Base-by-base conservation (phyloP, 2,797 vertebrate species). In the Morus bassanus region DNA sequence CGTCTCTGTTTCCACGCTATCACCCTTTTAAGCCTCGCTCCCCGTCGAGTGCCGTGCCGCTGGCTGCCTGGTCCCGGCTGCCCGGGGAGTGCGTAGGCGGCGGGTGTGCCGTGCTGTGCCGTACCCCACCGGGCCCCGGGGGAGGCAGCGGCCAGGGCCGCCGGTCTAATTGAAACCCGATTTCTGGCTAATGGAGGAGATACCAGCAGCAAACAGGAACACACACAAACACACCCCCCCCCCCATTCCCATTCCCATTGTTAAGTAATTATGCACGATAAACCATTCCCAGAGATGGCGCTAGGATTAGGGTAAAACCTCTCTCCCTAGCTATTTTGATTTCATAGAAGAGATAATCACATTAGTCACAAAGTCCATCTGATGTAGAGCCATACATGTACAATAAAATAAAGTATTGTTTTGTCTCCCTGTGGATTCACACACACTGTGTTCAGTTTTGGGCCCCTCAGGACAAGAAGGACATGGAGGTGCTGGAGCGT, bases 141-240 rank as follows among this genome's bases (percentile, higher is more conserved):
- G 98, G 98, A 98, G 98, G 97, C 98, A 97, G 98, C 98, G 97
- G 97, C 97, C 98, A 97, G 85, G 98, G 98, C 98, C 98, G 98
- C 98, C 98, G 97, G 92, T 96, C 98, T 99, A 99, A 99, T 99
- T 99, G 99, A 98, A 45, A 45, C 63, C 45, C 15, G 4, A 0
- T 3, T 5, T 9, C 46, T 11, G 72, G 72, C n/a, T 28, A 5
- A 2, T 8, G 67, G 54, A 43, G 33, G 54, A 31, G 77, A 13
- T 6, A 4, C 4, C n/a, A 3, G 54, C 18, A 31, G 74, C 33
- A 21, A 65, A 13, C 41, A 24, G 80, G 72, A 45, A 18, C 43
- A 45, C 43, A 43, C 41, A 43, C 41, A 39, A 8, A 39, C 37
- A 39, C 37, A 39, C 37, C 37, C 37, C 37, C 41, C 4, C 43